phyloP scores from a whole-genome alignment of 2,113 vertebrate species.

The Microtus montanus region DNA sequence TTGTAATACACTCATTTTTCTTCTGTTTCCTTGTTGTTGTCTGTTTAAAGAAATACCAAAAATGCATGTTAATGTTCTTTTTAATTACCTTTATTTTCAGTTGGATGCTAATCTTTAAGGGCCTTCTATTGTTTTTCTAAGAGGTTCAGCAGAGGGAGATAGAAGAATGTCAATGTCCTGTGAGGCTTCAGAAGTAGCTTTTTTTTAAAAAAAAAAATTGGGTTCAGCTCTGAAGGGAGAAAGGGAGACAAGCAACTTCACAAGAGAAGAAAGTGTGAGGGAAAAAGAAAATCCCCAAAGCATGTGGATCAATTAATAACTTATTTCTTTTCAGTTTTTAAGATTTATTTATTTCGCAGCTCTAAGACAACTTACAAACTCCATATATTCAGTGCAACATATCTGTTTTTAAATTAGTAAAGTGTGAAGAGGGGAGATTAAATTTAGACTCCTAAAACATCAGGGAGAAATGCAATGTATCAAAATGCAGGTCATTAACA shows the following conservation, averaged over 20 bases:
- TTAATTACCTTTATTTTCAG: not conserved
- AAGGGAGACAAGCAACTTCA: not conserved
- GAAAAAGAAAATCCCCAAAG: not conserved
- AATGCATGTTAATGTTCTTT: not conserved
- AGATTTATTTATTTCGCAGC: constrained; percentile 21
- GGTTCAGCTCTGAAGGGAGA: not conserved
- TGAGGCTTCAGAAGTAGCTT: not conserved
- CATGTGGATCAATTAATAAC: constrained; percentile 29
- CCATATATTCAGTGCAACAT: constrained; percentile 60
- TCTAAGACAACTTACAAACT: constrained; percentile 9
- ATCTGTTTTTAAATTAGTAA: constrained; percentile 60
- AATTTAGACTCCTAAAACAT: constrained; percentile 53
- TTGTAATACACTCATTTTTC: not conserved
- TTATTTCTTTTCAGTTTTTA: constrained; percentile 27
- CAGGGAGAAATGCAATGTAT: constrained; percentile 53
- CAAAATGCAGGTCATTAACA: constrained; percentile 50
- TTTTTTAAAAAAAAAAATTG: not conserved
- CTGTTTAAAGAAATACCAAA: not conserved
- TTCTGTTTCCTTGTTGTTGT: not conserved
- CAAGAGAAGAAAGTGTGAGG: not conserved
- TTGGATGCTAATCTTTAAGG: not conserved
- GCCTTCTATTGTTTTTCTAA: not conserved
- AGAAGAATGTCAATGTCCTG: not conserved
- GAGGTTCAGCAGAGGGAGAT: not conserved
- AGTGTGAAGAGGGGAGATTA: constrained; percentile 43